These are phyloP conservation scores for Brachyptera putata DNA, from an alignment of 2,888 invertebrate species.

Conservation along the genomic window DNA sequence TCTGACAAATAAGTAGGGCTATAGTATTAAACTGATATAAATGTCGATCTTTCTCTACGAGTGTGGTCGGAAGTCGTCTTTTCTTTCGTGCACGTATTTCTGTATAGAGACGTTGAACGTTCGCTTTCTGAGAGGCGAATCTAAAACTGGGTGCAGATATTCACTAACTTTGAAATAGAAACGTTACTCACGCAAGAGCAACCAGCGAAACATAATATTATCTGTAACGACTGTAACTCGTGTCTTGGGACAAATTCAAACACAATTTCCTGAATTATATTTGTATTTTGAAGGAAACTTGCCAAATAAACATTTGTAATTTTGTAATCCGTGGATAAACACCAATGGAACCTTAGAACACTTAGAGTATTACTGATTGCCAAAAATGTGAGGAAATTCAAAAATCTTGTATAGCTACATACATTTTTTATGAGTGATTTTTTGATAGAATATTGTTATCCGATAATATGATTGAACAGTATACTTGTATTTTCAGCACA, in stretches of 20 bases:
- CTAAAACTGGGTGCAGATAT: no score
- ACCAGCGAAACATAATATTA: neutral
- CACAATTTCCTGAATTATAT: neutral
- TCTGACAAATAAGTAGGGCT: conserved; percentile 9
- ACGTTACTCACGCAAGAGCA: neutral
- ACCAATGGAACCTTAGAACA: no score
- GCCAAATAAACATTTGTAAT: no score
- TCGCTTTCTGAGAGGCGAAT: neutral
- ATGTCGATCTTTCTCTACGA: neutral
- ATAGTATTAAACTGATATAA: neutral
- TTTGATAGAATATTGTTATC: no score
- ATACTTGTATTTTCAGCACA: no score
- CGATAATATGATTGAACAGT: no score
- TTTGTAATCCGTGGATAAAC: no score
- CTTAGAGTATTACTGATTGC: no score
- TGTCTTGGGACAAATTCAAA: neutral
- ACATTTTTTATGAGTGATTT: no score
- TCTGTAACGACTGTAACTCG: neutral
- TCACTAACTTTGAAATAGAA: neutral
- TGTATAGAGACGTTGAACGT: neutral
- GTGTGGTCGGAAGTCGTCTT: neutral
- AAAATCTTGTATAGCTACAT: no score
- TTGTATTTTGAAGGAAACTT: no score
- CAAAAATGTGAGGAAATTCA: no score
- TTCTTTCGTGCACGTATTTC: neutral